These are phyloP conservation scores for Nyctereutes procyonoides DNA, from an alignment of 2,113 vertebrate genomes.

Conservation along the genomic window DNA sequence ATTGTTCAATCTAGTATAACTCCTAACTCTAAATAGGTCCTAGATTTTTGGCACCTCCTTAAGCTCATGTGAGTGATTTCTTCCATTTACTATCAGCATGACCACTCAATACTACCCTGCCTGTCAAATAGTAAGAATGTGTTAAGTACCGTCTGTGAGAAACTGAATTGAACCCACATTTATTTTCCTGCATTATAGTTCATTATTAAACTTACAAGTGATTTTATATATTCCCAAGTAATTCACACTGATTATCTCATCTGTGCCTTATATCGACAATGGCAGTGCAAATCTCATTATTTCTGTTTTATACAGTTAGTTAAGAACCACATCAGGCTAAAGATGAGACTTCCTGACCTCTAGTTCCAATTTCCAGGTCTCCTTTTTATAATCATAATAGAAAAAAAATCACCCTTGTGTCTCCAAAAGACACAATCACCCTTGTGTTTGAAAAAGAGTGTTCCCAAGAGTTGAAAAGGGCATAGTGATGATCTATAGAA, in stretches of 20 bases:
- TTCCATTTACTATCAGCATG: background rate
- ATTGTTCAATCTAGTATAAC: background rate
- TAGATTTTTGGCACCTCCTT: background rate
- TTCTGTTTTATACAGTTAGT: background rate
- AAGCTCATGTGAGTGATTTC: background rate
- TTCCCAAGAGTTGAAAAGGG: background rate
- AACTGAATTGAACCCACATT: background rate
- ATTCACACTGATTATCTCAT: background rate
- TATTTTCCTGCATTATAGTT: conserved; percentile 3
- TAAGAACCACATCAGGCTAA: background rate
- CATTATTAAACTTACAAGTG: background rate
- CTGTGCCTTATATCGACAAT: background rate
- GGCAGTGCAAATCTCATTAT: conserved; percentile 32
- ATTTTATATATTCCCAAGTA: background rate
- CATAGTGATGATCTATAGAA: background rate
- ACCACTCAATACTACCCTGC: background rate
- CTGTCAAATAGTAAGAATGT: background rate
- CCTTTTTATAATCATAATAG: background rate
- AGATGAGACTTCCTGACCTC: conserved; percentile 19
- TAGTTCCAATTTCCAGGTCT: background rate
- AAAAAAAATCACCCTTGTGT: background rate
- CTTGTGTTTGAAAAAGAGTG: background rate
- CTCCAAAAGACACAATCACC: background rate
- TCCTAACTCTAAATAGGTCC: background rate
- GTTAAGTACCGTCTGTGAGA: background rate